Percentiles rank a stretch among this genome's conserved stretches.
Evolutionary conservation across 2,888 invertebrate species (phyloP).

Genomic region (Mesopsocus fuscifrons): DNA sequence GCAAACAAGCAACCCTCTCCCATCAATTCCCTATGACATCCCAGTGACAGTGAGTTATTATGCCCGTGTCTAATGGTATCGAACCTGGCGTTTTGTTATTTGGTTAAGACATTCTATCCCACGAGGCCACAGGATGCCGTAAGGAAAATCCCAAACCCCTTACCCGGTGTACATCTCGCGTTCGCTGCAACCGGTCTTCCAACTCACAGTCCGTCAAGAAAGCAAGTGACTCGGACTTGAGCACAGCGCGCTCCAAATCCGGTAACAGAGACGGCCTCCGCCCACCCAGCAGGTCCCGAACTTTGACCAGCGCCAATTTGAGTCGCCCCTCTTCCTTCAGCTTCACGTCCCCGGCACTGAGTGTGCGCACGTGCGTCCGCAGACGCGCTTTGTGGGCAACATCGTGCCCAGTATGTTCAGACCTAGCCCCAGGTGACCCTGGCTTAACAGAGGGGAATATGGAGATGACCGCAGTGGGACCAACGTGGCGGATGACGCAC

Average conservation of each 20-base stretch:
- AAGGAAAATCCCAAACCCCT: slow-evolving; percentile 22
- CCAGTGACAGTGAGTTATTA: too few species aligned
- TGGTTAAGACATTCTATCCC: too few species aligned
- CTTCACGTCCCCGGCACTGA: slow-evolving; percentile 12
- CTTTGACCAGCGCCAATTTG: not conserved
- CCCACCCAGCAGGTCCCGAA: not conserved
- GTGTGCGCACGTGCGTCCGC: slow-evolving; percentile 13
- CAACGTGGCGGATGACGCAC: slow-evolving; percentile 27
- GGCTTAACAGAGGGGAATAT: slow-evolving; percentile 21
- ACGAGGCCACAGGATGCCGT: too few species aligned
- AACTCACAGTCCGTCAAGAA: slow-evolving; percentile 30
- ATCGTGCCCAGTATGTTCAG: not conserved
- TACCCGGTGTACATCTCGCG: slow-evolving; percentile 31
- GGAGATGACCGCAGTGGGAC: slow-evolving; percentile 27
- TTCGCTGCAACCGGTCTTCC: slow-evolving; percentile 29
- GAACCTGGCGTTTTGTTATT: too few species aligned
- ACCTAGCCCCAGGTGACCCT: slow-evolving; percentile 11
- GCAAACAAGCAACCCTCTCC: too few species aligned
- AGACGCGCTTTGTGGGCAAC: not conserved
- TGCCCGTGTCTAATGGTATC: too few species aligned
- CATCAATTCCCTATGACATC: too few species aligned
- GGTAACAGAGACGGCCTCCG: slow-evolving; percentile 23
- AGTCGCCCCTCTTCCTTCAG: slow-evolving; percentile 1
- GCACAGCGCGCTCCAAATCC: slow-evolving; percentile 29
- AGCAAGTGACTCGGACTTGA: slow-evolving; percentile 31